Evolutionary conservation across 2,888 invertebrate species (phyloP).

Genomic region (Cantharis rustica): DNA sequence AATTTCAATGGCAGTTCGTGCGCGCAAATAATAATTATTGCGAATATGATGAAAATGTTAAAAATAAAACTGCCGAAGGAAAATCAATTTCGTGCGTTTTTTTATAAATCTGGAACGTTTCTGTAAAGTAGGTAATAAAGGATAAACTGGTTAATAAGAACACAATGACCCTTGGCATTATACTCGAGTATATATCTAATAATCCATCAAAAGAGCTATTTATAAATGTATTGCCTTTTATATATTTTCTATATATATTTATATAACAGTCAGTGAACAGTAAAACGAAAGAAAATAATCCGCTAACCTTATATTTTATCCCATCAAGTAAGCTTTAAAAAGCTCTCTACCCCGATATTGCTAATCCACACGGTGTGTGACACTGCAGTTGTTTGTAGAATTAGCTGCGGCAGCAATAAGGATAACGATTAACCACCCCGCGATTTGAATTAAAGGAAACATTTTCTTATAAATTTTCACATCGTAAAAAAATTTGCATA

Average conservation of each 20-base stretch:
- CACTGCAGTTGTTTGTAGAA: conserved; percentile 30
- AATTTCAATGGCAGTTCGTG: neutral
- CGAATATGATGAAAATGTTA: neutral
- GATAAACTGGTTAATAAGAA: neutral
- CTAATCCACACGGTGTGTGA: conserved; percentile 30
- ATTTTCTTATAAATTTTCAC: neutral
- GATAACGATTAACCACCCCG: conserved; percentile 18
- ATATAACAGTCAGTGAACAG: conserved; percentile 24
- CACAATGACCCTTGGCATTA: neutral
- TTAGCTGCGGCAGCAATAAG: conserved; percentile 22
- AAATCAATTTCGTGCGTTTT: neutral
- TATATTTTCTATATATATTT: neutral
- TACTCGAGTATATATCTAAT: neutral
- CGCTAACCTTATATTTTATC: conserved; percentile 32
- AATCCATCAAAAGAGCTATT: conserved; percentile 12
- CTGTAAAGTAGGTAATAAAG: neutral
- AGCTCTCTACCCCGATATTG: conserved; percentile 30
- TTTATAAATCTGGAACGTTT: neutral
- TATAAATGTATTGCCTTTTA: conserved; percentile 26
- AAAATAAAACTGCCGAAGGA: neutral
- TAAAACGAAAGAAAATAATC: conserved; percentile 31
- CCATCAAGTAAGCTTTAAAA: conserved; percentile 31
- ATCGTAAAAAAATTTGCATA: neutral
- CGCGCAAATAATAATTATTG: neutral
- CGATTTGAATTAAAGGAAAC: conserved; percentile 10